phyloP scores from a whole-genome alignment of 2,888 invertebrate species.

The Erebia ligea region DNA sequence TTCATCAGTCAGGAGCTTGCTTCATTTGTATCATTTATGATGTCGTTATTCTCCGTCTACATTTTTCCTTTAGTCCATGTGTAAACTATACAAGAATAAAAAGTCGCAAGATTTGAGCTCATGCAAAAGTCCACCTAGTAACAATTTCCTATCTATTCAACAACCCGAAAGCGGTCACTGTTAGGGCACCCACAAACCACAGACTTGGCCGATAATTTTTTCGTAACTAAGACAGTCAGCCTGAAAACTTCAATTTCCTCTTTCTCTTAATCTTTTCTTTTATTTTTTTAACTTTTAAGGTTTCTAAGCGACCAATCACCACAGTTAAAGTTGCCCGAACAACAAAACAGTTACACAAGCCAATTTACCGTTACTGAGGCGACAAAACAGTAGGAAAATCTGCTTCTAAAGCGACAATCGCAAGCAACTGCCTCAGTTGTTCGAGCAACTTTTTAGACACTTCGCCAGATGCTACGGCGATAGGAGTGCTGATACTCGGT shows the following conservation, averaged over 20 bases:
- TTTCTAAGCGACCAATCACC: no score
- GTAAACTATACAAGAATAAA: constrained; percentile 49
- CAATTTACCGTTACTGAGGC: no score
- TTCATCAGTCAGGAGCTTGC: no score
- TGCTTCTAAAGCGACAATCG: neutral
- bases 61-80: constrained; percentile 5
- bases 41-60: neutral
- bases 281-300: no score
- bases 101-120: constrained; percentile 73
- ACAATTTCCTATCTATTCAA: constrained; percentile 73
- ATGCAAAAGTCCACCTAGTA: constrained; percentile 52
- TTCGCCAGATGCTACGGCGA: neutral
- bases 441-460: neutral
- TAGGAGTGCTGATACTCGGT: neutral
- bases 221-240: neutral
- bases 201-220: neutral
- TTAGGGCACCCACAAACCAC: constrained; percentile 21
- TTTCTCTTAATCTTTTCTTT: no score
- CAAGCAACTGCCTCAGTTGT: neutral
- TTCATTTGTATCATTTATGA: neutral
- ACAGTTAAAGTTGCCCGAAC: no score
- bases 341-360: no score
- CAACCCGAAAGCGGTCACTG: constrained; percentile 70
- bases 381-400: neutral
- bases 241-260: neutral